A percentile compares a stretch with the other conserved stretches of the same genome.
Conservation (phyloP, 2,888 invertebrate genomes). For the Eupithecia subfuscata region DNA sequence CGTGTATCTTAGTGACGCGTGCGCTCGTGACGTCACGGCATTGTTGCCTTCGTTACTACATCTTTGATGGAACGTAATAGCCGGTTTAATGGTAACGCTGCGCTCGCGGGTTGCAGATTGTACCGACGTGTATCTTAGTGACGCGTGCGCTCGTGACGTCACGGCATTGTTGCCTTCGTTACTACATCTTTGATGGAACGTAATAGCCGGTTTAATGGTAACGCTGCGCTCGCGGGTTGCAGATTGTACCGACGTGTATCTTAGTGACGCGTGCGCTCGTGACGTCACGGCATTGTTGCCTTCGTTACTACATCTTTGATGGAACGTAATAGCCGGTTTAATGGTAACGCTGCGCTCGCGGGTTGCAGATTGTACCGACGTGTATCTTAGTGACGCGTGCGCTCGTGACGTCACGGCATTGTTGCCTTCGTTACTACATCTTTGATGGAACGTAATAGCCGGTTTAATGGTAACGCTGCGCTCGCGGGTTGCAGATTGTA, state of each 20-base stretch:
- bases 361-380: too few relatives aligned
- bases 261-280: slow-evolving; percentile 60
- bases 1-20: slow-evolving; percentile 50
- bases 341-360: too few relatives aligned
- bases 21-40: slow-evolving; percentile 65
- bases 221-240: background rate
- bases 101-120: background rate
- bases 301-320: too few relatives aligned
- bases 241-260: background rate
- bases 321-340: too few relatives aligned
- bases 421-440: too few relatives aligned
- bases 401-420: too few relatives aligned
- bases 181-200: slow-evolving; percentile 29
- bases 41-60: slow-evolving; percentile 46
- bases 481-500: too few relatives aligned
- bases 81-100: slow-evolving; percentile 1
- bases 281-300: slow-evolving; percentile 63
- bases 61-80: slow-evolving; percentile 26
- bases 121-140: slow-evolving; percentile 45
- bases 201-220: slow-evolving; percentile 3
- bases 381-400: too few relatives aligned
- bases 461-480: too few relatives aligned
- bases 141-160: slow-evolving; percentile 63
- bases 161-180: slow-evolving; percentile 53
- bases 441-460: too few relatives aligned